Evolutionary conservation across 2,113 vertebrate species (phyloP), one percentile per base, ranked within the genome.

Genomic region (Lagopus muta): DNA sequence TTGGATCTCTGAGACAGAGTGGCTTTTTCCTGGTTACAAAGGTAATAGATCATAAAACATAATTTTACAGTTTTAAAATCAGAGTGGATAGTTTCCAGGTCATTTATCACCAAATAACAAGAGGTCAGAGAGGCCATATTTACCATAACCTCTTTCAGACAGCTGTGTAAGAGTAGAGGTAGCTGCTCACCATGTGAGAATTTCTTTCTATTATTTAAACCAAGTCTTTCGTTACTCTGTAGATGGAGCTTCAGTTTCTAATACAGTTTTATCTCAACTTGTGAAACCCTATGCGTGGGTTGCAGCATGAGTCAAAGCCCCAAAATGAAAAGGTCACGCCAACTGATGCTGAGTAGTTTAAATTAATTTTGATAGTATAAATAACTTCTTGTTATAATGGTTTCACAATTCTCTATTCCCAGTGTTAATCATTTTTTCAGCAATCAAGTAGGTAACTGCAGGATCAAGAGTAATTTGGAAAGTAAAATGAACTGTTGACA

Each of bases 281-380:
- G 72, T 0, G 0, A 93, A 95, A 86, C 64, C 65, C 16, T 52
- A 13, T 57, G 82, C 92, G 93, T 95, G 93, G 95, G 94, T 64
- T 94, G 91, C 86, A 88, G 87, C 52, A 81, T 97, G 94, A 96
- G 94, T 95, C 95, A 97, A 95, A 95, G 76, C 65, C 82, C 88
- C 42, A 90, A 61, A 96, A 94, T 94, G 82, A 91, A 95, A 93
- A 95, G 95, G 91, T 92, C 93, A 92, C 0, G 13, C 73, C 88
- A 92, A 71, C 55, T 91, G 87, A 86, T 93, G 82, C 82, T 86
- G 76, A 81, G 70, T 75, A 71, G 61, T 88, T 95, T 78, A 87
- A 96, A 87, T 82, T 90, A 83, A 74, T 91, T 83, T 82, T 91
- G 73, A 69, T 91, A 65, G 13, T 91, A 92, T 94, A 91, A 92